Percentiles rank a stretch among this genome's conserved stretches.
Conservation (phyloP, 2,797 vertebrate genomes). For the Percopsis omiscomaycus region DNA sequence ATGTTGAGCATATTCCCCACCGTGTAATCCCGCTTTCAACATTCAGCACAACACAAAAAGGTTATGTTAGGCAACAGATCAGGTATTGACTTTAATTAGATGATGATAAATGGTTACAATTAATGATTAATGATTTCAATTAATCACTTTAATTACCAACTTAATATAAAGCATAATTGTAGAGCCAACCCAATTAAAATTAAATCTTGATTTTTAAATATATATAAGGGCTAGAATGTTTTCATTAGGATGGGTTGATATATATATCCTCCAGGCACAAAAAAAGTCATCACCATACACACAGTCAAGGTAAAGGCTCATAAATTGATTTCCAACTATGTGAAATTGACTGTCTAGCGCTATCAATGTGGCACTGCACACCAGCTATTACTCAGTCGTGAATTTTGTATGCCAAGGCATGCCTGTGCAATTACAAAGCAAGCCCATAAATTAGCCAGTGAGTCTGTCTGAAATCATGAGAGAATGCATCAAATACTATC, state of each 20-base stretch:
- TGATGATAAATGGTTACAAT: conserved; percentile 47
- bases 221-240: conserved; percentile 32
- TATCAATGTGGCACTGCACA: conserved; percentile 31
- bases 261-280: conserved; percentile 21
- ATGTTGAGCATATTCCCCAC: conserved; percentile 10
- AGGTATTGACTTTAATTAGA: conserved; percentile 39
- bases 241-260: conserved; percentile 43
- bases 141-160: conserved; percentile 54
- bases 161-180: conserved; percentile 37
- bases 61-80: conserved; percentile 26
- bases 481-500: conserved; percentile 57
- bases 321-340: conserved; percentile 60
- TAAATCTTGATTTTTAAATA: conserved; percentile 9
- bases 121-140: conserved; percentile 46
- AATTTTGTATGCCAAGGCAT: conserved; percentile 50
- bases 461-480: conserved; percentile 65
- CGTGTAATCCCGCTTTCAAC: conserved; percentile 11
- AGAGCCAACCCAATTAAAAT: conserved; percentile 38
- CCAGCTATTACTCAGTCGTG: conserved; percentile 51
- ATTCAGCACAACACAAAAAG: conserved; percentile 14
- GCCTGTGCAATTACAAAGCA: conserved; percentile 62
- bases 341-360: conserved; percentile 56
- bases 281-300: conserved; percentile 30
- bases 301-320: conserved; percentile 50
- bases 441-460: conserved; percentile 60